phyloP scores from a whole-genome alignment of 2,113 vertebrate species.

The Channa argus region DNA sequence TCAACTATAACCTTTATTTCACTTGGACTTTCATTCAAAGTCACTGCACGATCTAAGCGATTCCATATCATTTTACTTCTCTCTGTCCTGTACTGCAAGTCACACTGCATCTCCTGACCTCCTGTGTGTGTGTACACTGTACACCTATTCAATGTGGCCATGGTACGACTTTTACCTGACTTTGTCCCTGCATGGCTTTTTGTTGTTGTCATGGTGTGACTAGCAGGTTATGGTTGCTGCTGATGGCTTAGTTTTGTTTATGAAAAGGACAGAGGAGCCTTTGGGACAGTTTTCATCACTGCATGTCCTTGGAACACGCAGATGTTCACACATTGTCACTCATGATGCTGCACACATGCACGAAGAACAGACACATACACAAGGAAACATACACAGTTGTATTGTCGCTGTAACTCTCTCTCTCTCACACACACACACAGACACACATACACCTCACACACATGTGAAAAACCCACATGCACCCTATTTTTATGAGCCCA shows the following conservation, averaged over 20 bases:
- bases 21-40: too few species aligned
- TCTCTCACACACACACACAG: not conserved
- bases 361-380: not conserved
- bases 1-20: too few species aligned
- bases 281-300: constrained; percentile 65
- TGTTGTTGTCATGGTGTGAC: constrained; percentile 57
- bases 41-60: too few species aligned
- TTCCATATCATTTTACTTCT: not conserved
- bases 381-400: not conserved
- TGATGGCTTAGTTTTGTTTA: constrained; percentile 65
- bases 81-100: not conserved
- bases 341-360: constrained; percentile 26
- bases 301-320: constrained; percentile 62
- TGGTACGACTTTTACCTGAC: constrained; percentile 67
- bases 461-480: constrained; percentile 1
- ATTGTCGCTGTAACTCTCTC: too few species aligned
- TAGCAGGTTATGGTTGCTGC: constrained; percentile 58
- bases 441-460: not conserved
- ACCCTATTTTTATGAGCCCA: constrained; percentile 52
- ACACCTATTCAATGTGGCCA: constrained; percentile 19
- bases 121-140: not conserved
- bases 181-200: constrained; percentile 56
- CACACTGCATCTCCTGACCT: not conserved
- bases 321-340: constrained; percentile 45
- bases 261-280: constrained; percentile 69